Conservation (phyloP, 2,113 vertebrate genomes). For the Monopterus albus region DNA sequence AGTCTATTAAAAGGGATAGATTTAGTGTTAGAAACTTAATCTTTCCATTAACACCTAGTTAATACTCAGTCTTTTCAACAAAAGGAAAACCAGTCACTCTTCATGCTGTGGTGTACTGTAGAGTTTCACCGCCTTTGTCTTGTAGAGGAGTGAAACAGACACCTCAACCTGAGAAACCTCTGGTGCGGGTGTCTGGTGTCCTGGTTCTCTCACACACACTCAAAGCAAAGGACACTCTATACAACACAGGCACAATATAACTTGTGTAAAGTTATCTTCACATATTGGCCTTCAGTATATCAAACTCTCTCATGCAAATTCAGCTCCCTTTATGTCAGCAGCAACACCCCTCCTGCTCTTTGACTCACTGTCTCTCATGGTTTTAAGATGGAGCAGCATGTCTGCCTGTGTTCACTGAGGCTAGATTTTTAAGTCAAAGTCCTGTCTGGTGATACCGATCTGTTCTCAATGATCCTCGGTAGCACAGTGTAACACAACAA, state of each 20-base stretch:
- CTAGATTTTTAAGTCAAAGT: neutral
- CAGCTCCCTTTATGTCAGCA: slow-evolving; percentile 68
- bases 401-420: neutral
- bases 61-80: neutral
- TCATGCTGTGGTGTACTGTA: neutral
- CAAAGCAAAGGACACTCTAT: neutral
- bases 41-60: neutral
- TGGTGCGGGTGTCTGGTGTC: slow-evolving; percentile 42
- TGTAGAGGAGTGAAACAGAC: slow-evolving; percentile 30
- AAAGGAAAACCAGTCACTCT: slow-evolving; percentile 5
- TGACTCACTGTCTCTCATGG: neutral
- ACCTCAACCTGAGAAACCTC: slow-evolving; percentile 23
- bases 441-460: neutral
- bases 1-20: neutral
- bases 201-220: slow-evolving; percentile 13
- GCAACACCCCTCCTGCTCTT: slow-evolving; percentile 22
- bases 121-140: slow-evolving; percentile 42
- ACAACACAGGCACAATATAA: neutral
- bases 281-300: slow-evolving; percentile 10
- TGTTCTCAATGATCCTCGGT: too few species aligned
- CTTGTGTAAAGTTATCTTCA: neutral
- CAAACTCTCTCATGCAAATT: neutral
- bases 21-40: neutral
- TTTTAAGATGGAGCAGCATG: neutral
- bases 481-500: neutral